A percentile compares a stretch with the other conserved stretches of the same genome.
Conservation (phyloP, 2,797 vertebrate species). For the Scomberomorus guttatus region DNA sequence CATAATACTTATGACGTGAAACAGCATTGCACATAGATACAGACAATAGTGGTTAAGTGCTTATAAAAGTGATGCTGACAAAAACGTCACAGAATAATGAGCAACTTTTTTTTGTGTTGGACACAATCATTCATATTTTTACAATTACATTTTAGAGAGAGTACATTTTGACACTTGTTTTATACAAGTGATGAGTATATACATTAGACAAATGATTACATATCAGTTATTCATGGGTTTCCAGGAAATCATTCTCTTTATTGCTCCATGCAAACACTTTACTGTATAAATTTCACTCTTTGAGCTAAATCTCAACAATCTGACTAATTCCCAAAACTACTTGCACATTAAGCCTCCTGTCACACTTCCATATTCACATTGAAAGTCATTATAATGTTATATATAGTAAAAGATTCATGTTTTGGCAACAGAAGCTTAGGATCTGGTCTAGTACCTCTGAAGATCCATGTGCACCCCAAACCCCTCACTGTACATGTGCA, state of each 20-base stretch:
- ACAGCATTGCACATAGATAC: neutral
- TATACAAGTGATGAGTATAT: neutral
- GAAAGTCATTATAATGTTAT: neutral
- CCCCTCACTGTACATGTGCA: neutral
- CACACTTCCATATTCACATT: neutral
- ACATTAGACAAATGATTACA: neutral
- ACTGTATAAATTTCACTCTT: too few relatives aligned
- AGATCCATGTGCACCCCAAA: constrained; percentile 28
- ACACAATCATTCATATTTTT: neutral
- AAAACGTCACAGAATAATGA: neutral
- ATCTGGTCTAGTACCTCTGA: constrained; percentile 8
- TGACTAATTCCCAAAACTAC: neutral
- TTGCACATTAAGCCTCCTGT: neutral
- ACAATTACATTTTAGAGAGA: too few relatives aligned
- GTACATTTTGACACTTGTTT: too few relatives aligned
- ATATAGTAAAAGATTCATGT: constrained; percentile 28
- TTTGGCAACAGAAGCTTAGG: constrained; percentile 48
- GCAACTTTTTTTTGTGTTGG: neutral
- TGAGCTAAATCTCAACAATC: too few relatives aligned
- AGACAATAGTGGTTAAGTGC: neutral
- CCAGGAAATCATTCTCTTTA: neutral
- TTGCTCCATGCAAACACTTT: too few relatives aligned
- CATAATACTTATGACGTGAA: too few relatives aligned
- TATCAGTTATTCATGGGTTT: neutral
- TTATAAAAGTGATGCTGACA: neutral